Conservation (phyloP, 2,888 invertebrate species). For the Pandemis corylana region DNA sequence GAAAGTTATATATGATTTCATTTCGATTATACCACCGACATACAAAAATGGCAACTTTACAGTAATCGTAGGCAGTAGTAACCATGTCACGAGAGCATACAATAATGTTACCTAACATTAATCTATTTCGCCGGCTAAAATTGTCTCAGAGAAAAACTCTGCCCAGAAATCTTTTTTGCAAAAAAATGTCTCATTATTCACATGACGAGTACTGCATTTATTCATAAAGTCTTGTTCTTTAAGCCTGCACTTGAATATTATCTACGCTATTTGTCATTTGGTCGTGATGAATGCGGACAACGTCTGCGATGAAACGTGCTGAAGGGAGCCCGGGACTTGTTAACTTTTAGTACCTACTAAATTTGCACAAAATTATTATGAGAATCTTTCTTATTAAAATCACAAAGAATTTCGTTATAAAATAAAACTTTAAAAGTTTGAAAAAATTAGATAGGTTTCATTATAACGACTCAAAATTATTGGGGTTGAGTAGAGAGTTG, state of each 20-base stretch:
- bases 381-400: not conserved
- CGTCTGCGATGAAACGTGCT: conserved; percentile 27
- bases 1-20: no score
- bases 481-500: no score
- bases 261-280: conserved; percentile 23
- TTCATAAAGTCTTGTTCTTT: conserved; percentile 13
- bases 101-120: not conserved
- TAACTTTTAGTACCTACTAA: conserved; percentile 3
- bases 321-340: not conserved
- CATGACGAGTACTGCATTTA: conserved; percentile 7
- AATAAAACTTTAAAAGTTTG: not conserved
- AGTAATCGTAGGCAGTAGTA: no score
- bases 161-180: not conserved
- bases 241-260: conserved; percentile 23
- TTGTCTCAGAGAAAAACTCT: not conserved
- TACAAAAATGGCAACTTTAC: no score
- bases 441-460: not conserved
- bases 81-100: no score
- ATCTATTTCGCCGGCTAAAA: not conserved
- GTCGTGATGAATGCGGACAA: conserved; percentile 23
- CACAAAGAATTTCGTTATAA: not conserved
- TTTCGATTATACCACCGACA: no score
- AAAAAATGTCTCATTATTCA: conserved; percentile 3
- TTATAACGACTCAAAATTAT: not conserved
- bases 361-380: conserved; percentile 3